phyloP scores from a whole-genome alignment of 2,888 invertebrate genomes.

The Caenorhabditis sp. region DNA sequence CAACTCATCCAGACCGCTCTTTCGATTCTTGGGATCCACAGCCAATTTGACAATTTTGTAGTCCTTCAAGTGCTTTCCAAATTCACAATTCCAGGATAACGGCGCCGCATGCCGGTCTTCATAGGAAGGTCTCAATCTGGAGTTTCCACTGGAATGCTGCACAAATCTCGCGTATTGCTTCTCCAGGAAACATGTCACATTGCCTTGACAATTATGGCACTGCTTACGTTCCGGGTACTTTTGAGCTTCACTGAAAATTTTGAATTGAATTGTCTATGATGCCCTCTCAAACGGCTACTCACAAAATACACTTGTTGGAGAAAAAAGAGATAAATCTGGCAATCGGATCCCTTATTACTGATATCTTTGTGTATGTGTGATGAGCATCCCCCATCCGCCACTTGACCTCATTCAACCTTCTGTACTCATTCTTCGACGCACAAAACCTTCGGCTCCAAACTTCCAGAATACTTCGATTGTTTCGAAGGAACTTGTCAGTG shows the following conservation, averaged over 20 bases:
- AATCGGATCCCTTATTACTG: conserved; percentile 73
- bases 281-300: background rate
- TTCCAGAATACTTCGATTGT: conserved; percentile 65
- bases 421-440: conserved; percentile 55
- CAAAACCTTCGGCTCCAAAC: conserved; percentile 61
- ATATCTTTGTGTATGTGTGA: conserved; percentile 44
- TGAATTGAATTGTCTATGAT: background rate
- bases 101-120: conserved; percentile 61
- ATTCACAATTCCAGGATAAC: conserved; percentile 65
- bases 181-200: conserved; percentile 72
- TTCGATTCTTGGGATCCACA: conserved; percentile 38
- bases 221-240: conserved; percentile 50
- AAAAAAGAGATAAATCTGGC: conserved; percentile 73
- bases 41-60: conserved; percentile 59
- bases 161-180: conserved; percentile 66
- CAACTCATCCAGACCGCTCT: conserved; percentile 37
- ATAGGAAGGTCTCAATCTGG: conserved; percentile 40
- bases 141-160: conserved; percentile 42
- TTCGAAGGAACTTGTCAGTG: conserved; percentile 59
- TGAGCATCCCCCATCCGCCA: conserved; percentile 57
- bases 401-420: conserved; percentile 48
- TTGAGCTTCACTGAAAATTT: conserved; percentile 47
- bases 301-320: conserved; percentile 71
- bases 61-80: conserved; percentile 26
- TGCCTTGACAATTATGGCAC: conserved; percentile 73